phyloP scores from a whole-genome alignment of 2,888 invertebrate species.

The Lasioglossum leucozonium region DNA sequence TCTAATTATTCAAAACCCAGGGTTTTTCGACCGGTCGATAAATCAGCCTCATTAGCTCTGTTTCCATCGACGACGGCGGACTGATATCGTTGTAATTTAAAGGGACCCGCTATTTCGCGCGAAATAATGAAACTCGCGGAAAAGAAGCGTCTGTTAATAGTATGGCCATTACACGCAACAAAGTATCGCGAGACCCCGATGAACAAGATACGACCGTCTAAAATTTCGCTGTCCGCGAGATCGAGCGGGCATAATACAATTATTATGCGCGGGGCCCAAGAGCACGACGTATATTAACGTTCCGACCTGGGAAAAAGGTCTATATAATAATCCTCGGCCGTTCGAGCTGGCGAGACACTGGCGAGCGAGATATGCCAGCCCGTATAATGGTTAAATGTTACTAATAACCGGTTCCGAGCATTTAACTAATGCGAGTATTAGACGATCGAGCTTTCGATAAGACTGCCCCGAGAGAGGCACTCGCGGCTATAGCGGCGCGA shows the following conservation, averaged over 20 bases:
- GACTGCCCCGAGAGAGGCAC: slow-evolving; percentile 57
- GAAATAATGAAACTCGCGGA: not conserved
- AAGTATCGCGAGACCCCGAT: slow-evolving; percentile 34
- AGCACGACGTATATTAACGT: slow-evolving; percentile 59
- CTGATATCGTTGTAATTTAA: slow-evolving; percentile 8
- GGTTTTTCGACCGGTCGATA: not conserved
- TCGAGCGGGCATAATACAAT: slow-evolving; percentile 45
- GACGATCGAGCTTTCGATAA: slow-evolving; percentile 70
- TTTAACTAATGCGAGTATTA: slow-evolving; percentile 74
- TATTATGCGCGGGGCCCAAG: slow-evolving; percentile 53
- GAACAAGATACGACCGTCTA: slow-evolving; percentile 39
- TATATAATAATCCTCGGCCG: slow-evolving; percentile 65
- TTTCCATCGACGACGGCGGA: no score
- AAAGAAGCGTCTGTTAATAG: slow-evolving; percentile 29
- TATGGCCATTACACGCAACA: slow-evolving; percentile 22
- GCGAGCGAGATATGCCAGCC: slow-evolving; percentile 59
- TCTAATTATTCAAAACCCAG: not conserved
- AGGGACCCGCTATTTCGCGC: not conserved
- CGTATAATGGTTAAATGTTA: slow-evolving; percentile 70
- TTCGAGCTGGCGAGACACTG: slow-evolving; percentile 55
- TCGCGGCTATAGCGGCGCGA: slow-evolving; percentile 61
- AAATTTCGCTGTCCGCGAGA: slow-evolving; percentile 54
- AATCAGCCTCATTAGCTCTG: not conserved
- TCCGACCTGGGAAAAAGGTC: slow-evolving; percentile 56
- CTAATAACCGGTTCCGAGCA: slow-evolving; percentile 74